Conservation (phyloP, 2,113 vertebrate genomes). For the Odontophorus gujanensis region DNA sequence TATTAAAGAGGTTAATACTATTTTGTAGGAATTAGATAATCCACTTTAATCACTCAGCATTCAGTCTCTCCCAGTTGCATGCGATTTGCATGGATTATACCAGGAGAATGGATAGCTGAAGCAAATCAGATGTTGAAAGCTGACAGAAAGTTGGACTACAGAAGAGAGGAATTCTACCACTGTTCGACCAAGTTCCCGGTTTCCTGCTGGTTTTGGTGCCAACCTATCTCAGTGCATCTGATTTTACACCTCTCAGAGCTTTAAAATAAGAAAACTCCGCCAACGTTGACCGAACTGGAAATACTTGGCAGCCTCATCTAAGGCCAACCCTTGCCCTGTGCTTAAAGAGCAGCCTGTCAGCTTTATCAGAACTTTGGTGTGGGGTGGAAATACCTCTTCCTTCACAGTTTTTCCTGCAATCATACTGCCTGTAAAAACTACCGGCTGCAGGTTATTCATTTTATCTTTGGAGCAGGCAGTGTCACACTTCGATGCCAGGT, state of each 20-base stretch:
- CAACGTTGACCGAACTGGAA: neutral
- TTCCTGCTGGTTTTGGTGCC: neutral
- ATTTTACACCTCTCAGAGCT: neutral
- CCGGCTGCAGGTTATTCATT: neutral
- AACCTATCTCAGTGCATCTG: neutral
- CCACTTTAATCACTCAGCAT: neutral
- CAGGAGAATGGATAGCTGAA: neutral
- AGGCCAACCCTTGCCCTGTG: neutral
- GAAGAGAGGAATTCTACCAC: neutral
- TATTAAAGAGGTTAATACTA: neutral
- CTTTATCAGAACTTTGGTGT: neutral
- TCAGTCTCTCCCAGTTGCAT: neutral
- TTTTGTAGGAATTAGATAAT: neutral
- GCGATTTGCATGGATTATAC: neutral
- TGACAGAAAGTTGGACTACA: neutral
- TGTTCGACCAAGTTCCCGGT: neutral
- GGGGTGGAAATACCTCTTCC: neutral
- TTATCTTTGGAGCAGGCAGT: neutral
- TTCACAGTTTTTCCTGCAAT: fast-evolving
- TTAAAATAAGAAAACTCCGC: neutral
- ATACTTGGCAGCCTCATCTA: neutral
- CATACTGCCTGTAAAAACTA: fast-evolving
- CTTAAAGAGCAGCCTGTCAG: neutral
- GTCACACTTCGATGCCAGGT: neutral
- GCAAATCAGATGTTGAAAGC: neutral